Evolutionary conservation across 2,113 vertebrate species (phyloP).

Genomic region (Hippocampus abdominalis): DNA sequence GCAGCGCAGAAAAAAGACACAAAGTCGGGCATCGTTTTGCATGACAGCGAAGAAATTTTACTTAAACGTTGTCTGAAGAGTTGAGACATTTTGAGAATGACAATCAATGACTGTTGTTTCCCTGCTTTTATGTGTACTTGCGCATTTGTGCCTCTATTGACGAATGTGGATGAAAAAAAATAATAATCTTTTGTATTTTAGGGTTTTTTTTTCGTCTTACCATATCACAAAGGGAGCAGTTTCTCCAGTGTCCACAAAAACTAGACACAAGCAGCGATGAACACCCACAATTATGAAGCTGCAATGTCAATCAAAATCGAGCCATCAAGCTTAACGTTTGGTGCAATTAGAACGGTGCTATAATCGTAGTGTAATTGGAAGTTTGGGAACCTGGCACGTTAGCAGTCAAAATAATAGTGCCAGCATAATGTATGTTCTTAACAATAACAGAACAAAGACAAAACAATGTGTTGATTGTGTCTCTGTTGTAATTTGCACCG

Average conservation of each 20-base stretch:
- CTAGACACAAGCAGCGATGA: background rate
- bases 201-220: background rate
- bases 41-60: too few relatives aligned
- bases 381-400: background rate
- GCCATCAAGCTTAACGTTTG: background rate
- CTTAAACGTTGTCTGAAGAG: too few relatives aligned
- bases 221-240: too few relatives aligned
- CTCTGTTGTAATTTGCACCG: slow-evolving; percentile 28
- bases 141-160: too few relatives aligned
- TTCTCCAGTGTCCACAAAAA: background rate
- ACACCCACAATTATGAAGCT: background rate
- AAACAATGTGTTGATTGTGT: slow-evolving; percentile 1
- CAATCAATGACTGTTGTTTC: too few relatives aligned
- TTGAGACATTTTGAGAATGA: too few relatives aligned
- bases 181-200: background rate
- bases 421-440: background rate
- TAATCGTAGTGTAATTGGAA: background rate
- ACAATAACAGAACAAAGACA: background rate
- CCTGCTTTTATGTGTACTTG: too few relatives aligned
- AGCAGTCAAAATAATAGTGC: background rate
- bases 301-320: background rate
- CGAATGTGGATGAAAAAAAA: too few relatives aligned
- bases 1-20: background rate
- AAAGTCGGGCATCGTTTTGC: too few relatives aligned
- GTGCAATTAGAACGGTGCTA: background rate